Conservation (phyloP, 1,140 invertebrate genomes). For the Penaeus indicus region DNA sequence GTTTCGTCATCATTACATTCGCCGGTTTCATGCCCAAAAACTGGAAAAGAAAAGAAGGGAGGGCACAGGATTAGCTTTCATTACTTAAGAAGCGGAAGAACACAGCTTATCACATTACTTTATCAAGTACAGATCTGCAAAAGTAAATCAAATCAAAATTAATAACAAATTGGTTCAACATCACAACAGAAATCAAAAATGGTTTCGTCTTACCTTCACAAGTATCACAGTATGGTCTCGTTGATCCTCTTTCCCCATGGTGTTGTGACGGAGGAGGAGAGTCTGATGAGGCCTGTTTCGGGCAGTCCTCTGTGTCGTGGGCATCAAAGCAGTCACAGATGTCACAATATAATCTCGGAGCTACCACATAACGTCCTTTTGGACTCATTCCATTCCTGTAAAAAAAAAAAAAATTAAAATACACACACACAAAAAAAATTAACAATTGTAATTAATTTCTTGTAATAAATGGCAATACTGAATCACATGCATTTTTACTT, state of each 20-base stretch:
- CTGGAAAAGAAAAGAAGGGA: constrained; percentile 33
- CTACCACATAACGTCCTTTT: constrained; percentile 68
- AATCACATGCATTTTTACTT: no score
- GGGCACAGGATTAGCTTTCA: background rate
- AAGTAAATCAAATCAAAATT: no score
- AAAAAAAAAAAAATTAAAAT: background rate
- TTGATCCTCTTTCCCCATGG: constrained; percentile 31
- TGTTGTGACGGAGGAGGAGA: constrained; percentile 47
- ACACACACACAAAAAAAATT: background rate
- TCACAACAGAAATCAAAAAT: background rate
- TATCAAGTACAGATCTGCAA: no score
- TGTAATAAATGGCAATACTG: no score
- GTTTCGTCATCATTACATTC: constrained; percentile 64
- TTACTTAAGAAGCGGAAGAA: background rate
- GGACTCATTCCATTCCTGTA: constrained; percentile 50
- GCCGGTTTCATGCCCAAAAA: constrained; percentile 65
- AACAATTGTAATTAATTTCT: background rate
- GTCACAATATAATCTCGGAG: constrained; percentile 93
- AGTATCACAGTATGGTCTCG: constrained; percentile 49
- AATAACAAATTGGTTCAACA: background rate
- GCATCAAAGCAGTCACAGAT: constrained; percentile 97
- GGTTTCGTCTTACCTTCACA: constrained; percentile 43
- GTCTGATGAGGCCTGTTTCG: constrained; percentile 76
- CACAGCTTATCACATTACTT: background rate
- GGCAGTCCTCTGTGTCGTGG: constrained; percentile 98